Evolutionary conservation across 1,140 invertebrate species (phyloP), one percentile per base, ranked within the genome.

Genomic region (Lerema accius): DNA sequence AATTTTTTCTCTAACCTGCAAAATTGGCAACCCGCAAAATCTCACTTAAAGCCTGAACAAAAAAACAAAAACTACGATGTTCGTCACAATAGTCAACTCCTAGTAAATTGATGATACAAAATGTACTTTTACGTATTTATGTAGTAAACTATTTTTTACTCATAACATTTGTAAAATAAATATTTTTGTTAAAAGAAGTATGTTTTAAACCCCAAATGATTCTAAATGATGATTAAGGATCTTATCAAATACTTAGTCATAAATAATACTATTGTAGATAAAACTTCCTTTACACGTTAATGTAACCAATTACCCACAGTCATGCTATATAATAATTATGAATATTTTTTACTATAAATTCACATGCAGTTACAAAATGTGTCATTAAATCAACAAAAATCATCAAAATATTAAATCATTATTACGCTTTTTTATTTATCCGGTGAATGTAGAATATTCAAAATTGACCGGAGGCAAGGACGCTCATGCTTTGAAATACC

Each of bases 401-500:
- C 15, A 37, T 51, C 4, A 28, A 16, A 51, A 53, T 40, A 11
- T n/a, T 10, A 9, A 53, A 19, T 16, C 16, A n/a, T 7, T 40
- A 3, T 5, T 53, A 53, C 11, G 11, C 6, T n/a, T 16, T n/a
- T 40, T 32, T 60, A 60, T 17, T 23, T 37, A 49, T 37, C 50
- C 11, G 55, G 56, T 65, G 50, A 65, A 61, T 59, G 56, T 45
- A 45, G 39, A 13, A 40, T 40, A 67, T 11, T 11, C 19, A 65
- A 55, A 63, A 62, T 32, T 70, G 63, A 68, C 68, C 68, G 13
- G 23, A 39, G 61, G 55, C 71, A 63, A 74, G 71, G 71, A 40
- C 35, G 50, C 23, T 59, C 28, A 23, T 23, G 32, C 37, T 23
- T 43, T 39, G 7, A 19, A 5, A n/a, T 42, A n/a, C n/a, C n/a